Percentiles rank a stretch among this genome's conserved stretches.
Conservation (phyloP, 2,113 vertebrate genomes). For the Amia ocellicauda region DNA sequence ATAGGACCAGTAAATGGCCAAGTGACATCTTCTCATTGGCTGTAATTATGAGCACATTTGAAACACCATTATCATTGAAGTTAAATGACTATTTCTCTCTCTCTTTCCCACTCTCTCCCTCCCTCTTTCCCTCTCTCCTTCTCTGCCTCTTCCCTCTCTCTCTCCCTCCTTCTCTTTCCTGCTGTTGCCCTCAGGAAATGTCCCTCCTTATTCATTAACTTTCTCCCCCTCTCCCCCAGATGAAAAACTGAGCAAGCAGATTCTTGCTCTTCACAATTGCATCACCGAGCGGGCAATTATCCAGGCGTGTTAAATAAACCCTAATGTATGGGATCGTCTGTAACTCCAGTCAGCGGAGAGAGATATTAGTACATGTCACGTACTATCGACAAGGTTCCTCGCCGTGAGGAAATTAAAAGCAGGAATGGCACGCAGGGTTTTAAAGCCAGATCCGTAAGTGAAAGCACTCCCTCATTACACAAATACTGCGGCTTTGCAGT, state of each 20-base stretch:
- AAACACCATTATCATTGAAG: too few relatives aligned
- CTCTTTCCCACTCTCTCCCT: not conserved
- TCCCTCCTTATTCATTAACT: constrained; percentile 26
- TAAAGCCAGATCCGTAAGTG: too few relatives aligned
- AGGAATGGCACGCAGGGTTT: too few relatives aligned
- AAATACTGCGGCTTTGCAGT: too few relatives aligned
- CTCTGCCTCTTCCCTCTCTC: not conserved
- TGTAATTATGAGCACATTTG: not conserved
- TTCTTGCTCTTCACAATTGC: constrained; percentile 38
- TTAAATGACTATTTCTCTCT: not conserved
- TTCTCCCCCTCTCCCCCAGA: constrained; percentile 20
- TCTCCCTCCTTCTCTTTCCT: not conserved
- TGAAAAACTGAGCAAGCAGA: constrained; percentile 31
- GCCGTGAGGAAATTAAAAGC: too few relatives aligned
- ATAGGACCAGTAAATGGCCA: constrained; percentile 1
- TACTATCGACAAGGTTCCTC: too few relatives aligned
- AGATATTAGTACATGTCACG: too few relatives aligned
- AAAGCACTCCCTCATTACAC: too few relatives aligned
- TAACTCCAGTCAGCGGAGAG: too few relatives aligned
- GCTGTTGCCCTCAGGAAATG: constrained; percentile 18
- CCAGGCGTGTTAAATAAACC: constrained; percentile 29
- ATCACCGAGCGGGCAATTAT: constrained; percentile 28
- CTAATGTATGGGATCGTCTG: not conserved
- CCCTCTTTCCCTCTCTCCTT: constrained; percentile 1
- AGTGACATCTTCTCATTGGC: too few relatives aligned